Percentiles rank a stretch among this genome's conserved stretches.
These are phyloP conservation scores for Lissocephala sabroskyi DNA, from an alignment of 2,888 invertebrate genomes.

Conservation along the genomic window DNA sequence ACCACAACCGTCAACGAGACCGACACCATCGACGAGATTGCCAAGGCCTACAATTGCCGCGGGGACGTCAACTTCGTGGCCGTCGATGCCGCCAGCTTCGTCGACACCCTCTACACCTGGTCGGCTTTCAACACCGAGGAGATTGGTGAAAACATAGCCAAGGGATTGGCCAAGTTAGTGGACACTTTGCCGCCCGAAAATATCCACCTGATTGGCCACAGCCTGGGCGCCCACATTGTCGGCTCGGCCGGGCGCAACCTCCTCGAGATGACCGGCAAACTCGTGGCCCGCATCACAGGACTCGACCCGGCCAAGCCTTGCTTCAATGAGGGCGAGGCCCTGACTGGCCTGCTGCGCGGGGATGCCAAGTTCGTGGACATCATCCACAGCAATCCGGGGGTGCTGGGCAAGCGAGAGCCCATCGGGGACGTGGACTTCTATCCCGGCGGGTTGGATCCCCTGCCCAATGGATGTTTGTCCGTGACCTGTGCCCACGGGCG, in stretches of 20 bases:
- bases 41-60: conserved; percentile 67
- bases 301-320: conserved; percentile 72
- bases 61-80: conserved; percentile 70
- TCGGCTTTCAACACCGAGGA: conserved; percentile 70
- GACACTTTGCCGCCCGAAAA: conserved; percentile 53
- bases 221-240: conserved; percentile 70
- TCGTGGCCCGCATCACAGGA: conserved; percentile 67
- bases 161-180: conserved; percentile 56
- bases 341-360: conserved; percentile 67
- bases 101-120: conserved; percentile 70
- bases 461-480: conserved; percentile 62
- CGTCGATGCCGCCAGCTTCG: conserved; percentile 64
- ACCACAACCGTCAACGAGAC: conserved; percentile 64
- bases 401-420: conserved; percentile 68
- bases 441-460: conserved; percentile 64
- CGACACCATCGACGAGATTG: conserved; percentile 53
- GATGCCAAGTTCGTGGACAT: conserved; percentile 70
- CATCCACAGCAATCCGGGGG: conserved; percentile 69
- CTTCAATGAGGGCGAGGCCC: conserved; percentile 68
- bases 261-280: conserved; percentile 44
- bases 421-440: conserved; percentile 71
- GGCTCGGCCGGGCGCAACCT: conserved; percentile 68
- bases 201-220: conserved; percentile 71
- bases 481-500: conserved; percentile 66
- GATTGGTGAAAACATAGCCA: conserved; percentile 62